These are phyloP conservation scores for Clanis bilineata DNA, from an alignment of 2,888 invertebrate species.

Conservation along the genomic window DNA sequence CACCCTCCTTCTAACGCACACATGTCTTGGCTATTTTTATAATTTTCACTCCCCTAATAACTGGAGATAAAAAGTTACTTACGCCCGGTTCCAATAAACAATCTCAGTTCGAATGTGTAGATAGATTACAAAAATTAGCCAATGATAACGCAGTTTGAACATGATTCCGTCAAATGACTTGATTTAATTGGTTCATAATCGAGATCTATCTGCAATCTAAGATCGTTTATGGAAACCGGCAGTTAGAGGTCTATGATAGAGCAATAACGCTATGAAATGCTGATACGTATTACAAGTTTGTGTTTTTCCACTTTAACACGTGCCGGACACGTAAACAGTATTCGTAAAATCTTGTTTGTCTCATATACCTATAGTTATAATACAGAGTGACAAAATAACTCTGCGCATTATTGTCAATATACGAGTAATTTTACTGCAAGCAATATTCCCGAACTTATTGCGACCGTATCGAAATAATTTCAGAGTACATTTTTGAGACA, in stretches of 20 bases:
- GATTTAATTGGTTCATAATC: too few relatives aligned
- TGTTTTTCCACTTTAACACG: not conserved
- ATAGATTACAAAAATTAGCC: too few relatives aligned
- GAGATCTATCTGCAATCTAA: too few relatives aligned
- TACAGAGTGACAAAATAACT: not conserved
- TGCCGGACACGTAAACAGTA: not conserved
- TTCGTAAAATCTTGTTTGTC: not conserved
- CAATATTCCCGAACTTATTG: not conserved
- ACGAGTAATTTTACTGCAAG: not conserved
- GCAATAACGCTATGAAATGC: not conserved
- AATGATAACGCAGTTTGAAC: too few relatives aligned
- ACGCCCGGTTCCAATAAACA: too few relatives aligned
- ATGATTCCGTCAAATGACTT: too few relatives aligned
- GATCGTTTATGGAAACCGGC: too few relatives aligned
- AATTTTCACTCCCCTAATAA: not conserved
- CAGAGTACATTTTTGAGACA: constrained; percentile 16
- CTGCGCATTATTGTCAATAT: not conserved
- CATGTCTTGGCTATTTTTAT: constrained; percentile 10
- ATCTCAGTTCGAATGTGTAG: too few relatives aligned
- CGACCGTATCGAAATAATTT: not conserved
- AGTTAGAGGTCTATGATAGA: not conserved
- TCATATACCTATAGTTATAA: too few relatives aligned
- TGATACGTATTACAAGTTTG: not conserved
- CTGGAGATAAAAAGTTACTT: not conserved
- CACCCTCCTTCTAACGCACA: constrained; percentile 6